Conservation (phyloP, 1,140 invertebrate genomes). For the Cotesia chilonis region DNA sequence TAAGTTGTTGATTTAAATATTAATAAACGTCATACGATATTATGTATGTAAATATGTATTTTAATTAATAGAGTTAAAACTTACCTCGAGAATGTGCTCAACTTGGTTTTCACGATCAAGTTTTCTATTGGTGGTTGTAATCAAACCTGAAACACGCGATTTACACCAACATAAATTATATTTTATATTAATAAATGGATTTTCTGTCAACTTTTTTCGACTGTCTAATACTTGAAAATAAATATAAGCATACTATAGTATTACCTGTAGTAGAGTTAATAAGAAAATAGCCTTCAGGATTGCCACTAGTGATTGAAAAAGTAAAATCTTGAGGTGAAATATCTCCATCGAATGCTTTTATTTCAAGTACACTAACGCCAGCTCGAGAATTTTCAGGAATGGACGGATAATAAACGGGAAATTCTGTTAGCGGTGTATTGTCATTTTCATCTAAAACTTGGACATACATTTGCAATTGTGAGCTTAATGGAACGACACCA, state of each 20-base stretch:
- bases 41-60: neutral
- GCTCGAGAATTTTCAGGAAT: constrained; percentile 85
- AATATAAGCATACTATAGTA: constrained; percentile 36
- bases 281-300: constrained; percentile 88
- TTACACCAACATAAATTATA: constrained; percentile 31
- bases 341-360: constrained; percentile 85
- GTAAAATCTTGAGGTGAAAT: constrained; percentile 73
- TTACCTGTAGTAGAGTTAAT: constrained; percentile 87
- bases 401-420: constrained; percentile 84
- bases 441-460: constrained; percentile 92
- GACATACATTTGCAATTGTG: constrained; percentile 88
- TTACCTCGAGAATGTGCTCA: constrained; percentile 86
- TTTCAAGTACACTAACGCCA: constrained; percentile 77
- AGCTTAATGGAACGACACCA: constrained; percentile 84
- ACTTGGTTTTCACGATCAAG: constrained; percentile 86
- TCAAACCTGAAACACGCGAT: constrained; percentile 72
- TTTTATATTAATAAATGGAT: constrained; percentile 34
- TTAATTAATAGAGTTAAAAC: constrained; percentile 41
- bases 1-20: no score
- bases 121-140: constrained; percentile 81
- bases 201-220: constrained; percentile 15
- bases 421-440: constrained; percentile 86
- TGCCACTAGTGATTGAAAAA: constrained; percentile 87
- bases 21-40: neutral
- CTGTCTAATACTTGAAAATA: neutral